Percentiles rank a stretch among this genome's conserved stretches.
Conservation (phyloP, 2,113 vertebrate genomes). For the Microcebus jonahi region DNA sequence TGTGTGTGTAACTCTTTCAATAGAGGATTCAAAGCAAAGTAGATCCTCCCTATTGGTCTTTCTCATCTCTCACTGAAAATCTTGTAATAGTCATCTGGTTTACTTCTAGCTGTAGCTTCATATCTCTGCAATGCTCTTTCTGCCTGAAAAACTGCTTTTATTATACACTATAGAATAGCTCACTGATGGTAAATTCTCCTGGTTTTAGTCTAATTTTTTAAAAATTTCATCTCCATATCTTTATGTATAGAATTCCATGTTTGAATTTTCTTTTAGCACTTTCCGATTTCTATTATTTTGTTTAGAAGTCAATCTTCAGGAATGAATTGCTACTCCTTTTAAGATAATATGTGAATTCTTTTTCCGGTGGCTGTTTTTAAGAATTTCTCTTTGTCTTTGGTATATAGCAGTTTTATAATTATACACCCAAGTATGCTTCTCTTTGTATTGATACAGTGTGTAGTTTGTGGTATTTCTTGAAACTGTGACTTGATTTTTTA, state of each 20-base stretch:
- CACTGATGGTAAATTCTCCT: background rate
- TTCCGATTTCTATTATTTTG: background rate
- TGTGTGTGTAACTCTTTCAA: background rate
- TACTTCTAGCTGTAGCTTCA: background rate
- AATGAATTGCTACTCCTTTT: background rate
- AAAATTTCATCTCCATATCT: background rate
- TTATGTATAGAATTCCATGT: background rate
- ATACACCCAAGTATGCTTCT: background rate
- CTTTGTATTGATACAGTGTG: background rate
- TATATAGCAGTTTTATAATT: background rate
- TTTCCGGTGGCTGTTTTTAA: background rate
- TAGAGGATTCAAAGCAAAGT: conserved; percentile 10
- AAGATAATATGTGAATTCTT: background rate
- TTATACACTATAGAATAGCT: background rate
- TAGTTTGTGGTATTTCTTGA: background rate
- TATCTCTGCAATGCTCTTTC: background rate
- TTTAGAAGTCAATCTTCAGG: background rate
- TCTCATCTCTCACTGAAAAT: background rate
- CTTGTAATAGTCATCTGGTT: background rate
- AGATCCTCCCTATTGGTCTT: background rate
- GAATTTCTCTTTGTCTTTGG: background rate
- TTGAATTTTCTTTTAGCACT: background rate
- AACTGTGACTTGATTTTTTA: background rate
- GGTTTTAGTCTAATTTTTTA: background rate
- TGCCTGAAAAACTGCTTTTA: background rate